Conservation (phyloP, 2,113 vertebrate genomes). For the Lates calcarifer region DNA sequence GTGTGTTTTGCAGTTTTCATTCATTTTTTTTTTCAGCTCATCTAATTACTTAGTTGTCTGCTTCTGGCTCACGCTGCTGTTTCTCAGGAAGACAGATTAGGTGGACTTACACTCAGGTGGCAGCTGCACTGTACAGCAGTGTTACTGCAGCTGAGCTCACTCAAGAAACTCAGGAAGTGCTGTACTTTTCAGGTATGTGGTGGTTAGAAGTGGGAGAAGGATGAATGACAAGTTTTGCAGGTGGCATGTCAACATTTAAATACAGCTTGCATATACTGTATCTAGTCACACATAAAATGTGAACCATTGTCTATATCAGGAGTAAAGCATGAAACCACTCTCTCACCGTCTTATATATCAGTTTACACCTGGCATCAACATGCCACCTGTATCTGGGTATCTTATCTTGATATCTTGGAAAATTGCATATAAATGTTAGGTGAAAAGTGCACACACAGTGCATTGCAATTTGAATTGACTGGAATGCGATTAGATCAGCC, state of each 20-base stretch:
- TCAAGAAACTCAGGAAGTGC: not conserved
- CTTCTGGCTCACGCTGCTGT: conserved; percentile 3
- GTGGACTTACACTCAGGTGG: not conserved
- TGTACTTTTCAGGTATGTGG: not conserved
- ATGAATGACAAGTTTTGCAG: not conserved
- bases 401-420: not conserved
- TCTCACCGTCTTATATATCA: not conserved
- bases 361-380: not conserved
- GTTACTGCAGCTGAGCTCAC: not conserved
- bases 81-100: conserved; percentile 13
- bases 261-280: too few species aligned
- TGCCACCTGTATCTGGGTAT: not conserved
- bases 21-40: not conserved
- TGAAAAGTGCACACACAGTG: not conserved
- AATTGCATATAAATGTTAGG: not conserved
- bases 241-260: not conserved
- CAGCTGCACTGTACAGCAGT: not conserved
- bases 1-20: conserved; percentile 4
- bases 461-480: not conserved
- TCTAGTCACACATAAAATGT: too few species aligned
- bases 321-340: not conserved
- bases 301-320: not conserved
- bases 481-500: not conserved
- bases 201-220: not conserved
- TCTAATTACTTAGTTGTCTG: not conserved